These are phyloP conservation scores for Nebria ingens DNA, from an alignment of 1,140 invertebrate species.

Conservation along the genomic window DNA sequence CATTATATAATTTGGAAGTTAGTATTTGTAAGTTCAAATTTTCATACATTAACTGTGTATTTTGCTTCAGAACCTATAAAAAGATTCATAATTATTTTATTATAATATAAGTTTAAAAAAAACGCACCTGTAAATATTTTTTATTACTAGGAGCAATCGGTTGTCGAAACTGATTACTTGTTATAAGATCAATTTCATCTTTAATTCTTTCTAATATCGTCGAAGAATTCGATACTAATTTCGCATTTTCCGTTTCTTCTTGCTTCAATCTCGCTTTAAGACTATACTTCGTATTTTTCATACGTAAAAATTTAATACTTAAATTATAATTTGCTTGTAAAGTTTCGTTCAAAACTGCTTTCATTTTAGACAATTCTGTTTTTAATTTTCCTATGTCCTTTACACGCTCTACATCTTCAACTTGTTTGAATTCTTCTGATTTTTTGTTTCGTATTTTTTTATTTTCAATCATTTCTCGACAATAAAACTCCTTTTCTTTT, in stretches of 20 bases:
- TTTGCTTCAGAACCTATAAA: slow-evolving; percentile 30
- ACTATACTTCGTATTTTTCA: slow-evolving; percentile 31
- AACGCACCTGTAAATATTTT: slow-evolving; percentile 31
- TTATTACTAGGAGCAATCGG: slow-evolving; percentile 29
- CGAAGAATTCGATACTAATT: slow-evolving; percentile 8
- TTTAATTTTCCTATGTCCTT: slow-evolving; percentile 15
- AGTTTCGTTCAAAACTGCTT: slow-evolving; percentile 28
- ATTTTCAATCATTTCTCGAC: slow-evolving; percentile 29
- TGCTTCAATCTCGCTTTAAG: slow-evolving; percentile 24
- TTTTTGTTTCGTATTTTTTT: slow-evolving; percentile 26
- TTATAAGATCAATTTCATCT: slow-evolving; percentile 6
- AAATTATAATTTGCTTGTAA: slow-evolving; percentile 34
- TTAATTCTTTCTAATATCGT: slow-evolving; percentile 4
- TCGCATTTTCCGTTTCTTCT: slow-evolving; percentile 22
- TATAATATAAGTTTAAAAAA: not conserved
- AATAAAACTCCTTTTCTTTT: slow-evolving; percentile 31
- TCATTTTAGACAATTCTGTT: slow-evolving; percentile 25
- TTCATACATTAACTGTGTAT: slow-evolving; percentile 27
- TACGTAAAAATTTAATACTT: slow-evolving; percentile 33
- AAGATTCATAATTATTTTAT: not conserved
- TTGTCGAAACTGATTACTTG: slow-evolving; percentile 18
- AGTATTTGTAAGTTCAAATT: slow-evolving; percentile 27
- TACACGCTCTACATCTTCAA: slow-evolving; percentile 5
- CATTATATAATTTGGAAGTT: not conserved
- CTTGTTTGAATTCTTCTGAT: slow-evolving; percentile 16